Evolutionary conservation across 2,113 vertebrate genomes (phyloP), one percentile per base, ranked within the genome.

Genomic region (Xyrauchen texanus): DNA sequence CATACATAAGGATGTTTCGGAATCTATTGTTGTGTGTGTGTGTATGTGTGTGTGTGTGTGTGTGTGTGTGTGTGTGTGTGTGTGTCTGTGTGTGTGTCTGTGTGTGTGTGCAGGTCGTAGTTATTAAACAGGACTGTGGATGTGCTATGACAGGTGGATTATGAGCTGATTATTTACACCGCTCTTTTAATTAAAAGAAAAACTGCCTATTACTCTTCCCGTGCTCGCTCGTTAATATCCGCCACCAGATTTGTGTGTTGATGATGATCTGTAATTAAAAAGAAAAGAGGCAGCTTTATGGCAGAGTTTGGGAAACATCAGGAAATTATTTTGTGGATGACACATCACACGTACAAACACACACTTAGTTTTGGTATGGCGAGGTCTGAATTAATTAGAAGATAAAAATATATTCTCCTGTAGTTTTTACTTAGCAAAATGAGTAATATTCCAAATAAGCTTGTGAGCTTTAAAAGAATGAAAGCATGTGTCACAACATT

Each of bases 121-220:
- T 87, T 91, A 92, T 87, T 90, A 91, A 64, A 91, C 87, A 86
- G 82, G 84, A 85, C 86, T 79, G 87, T 87, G 87, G 86, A 91
- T 92, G 74, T 86, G 90, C 89, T 91, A 86, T 92, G 92, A 91
- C 91, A 91, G 86, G 88, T 88, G 86, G 87, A 92, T 93, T 91
- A 91, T 91, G 89, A 89, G 92, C 89, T 89, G 89, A 92, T 93
- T 92, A 93, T 93, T 93, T 93, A 91, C 89, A 88, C 89, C 88
- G 91, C 90, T 88, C 90, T 92, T 93, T 92, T 93, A 91, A 92
- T 93, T 92, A 92, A 91, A 90, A 91, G 89, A 92, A 92, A 92
- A 91, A 90, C 89, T 89, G 89, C 91, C 91, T 92, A 92, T 92
- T 92, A 92, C 83, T 88, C 90, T 91, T 91, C 90, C 87, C 90